phyloP scores from a whole-genome alignment of 2,888 invertebrate genomes.

The Drosophila bunnanda region DNA sequence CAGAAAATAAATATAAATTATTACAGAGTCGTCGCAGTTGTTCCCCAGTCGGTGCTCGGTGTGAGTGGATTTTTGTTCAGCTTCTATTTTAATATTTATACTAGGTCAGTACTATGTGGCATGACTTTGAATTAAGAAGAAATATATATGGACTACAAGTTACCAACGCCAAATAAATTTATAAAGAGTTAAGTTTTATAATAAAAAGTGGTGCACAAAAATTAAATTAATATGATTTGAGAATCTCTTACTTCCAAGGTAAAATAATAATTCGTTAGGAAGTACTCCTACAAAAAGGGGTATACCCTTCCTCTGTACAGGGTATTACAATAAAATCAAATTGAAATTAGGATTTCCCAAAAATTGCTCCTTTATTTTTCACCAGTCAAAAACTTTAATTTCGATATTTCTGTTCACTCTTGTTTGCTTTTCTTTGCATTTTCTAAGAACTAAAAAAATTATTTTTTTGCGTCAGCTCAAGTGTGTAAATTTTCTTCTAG shows the following conservation, averaged over 20 bases:
- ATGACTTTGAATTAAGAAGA: background rate
- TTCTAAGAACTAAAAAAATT: background rate
- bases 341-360: conserved; percentile 7
- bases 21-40: conserved; percentile 33
- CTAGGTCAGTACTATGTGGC: conserved; percentile 13
- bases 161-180: background rate
- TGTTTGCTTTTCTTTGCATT: conserved; percentile 6
- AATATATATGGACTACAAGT: too few relatives aligned
- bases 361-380: conserved; percentile 4
- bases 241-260: rapidly evolving
- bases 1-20: conserved; percentile 70
- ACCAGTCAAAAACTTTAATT: background rate
- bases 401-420: background rate
- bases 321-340: background rate
- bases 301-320: background rate
- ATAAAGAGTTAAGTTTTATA: background rate
- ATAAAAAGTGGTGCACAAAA: background rate
- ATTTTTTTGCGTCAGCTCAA: background rate
- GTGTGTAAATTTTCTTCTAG: background rate
- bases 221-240: background rate
- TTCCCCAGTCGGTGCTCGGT: conserved; percentile 15
- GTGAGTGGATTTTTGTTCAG: conserved; percentile 27
- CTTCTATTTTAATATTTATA: conserved; percentile 49
- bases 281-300: too few relatives aligned
- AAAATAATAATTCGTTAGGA: background rate